These are phyloP conservation scores for Pangasius macronema DNA, from an alignment of 2,797 vertebrate genomes.

Conservation along the genomic window DNA sequence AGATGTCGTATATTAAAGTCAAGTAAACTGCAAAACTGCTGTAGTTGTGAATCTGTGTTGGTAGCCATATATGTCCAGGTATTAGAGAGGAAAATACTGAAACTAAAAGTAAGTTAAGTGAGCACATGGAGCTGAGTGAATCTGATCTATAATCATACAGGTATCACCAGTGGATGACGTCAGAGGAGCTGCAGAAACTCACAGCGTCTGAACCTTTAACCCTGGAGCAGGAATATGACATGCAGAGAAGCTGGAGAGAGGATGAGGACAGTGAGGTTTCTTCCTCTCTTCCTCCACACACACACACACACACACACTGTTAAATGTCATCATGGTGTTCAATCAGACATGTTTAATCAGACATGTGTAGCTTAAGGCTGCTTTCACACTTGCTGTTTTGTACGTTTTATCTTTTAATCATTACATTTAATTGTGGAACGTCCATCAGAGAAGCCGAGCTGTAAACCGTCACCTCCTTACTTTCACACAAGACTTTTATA, in stretches of 20 bases:
- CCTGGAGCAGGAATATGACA: constrained; percentile 90
- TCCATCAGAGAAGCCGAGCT: not conserved
- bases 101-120: not conserved
- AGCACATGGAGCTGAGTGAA: not conserved
- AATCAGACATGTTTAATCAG: not conserved
- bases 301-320: constrained; percentile 4
- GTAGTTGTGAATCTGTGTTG: not conserved
- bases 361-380: not conserved
- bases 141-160: constrained; percentile 60
- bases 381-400: not conserved
- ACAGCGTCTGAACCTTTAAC: constrained; percentile 91
- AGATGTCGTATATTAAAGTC: not conserved
- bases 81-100: not conserved
- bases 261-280: constrained; percentile 85
- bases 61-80: not conserved
- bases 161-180: constrained; percentile 96
- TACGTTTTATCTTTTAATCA: not conserved
- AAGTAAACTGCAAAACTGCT: not conserved
- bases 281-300: not conserved
- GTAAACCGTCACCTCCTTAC: not conserved
- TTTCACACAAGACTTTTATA: not conserved
- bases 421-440: not conserved
- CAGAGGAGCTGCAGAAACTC: constrained; percentile 86
- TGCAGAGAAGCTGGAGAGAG: constrained; percentile 91
- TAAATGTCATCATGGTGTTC: not conserved